Percentiles rank a stretch among this genome's conserved stretches.
These are phyloP conservation scores for Bostrychus sinensis DNA, from an alignment of 2,113 vertebrate species.

Conservation along the genomic window DNA sequence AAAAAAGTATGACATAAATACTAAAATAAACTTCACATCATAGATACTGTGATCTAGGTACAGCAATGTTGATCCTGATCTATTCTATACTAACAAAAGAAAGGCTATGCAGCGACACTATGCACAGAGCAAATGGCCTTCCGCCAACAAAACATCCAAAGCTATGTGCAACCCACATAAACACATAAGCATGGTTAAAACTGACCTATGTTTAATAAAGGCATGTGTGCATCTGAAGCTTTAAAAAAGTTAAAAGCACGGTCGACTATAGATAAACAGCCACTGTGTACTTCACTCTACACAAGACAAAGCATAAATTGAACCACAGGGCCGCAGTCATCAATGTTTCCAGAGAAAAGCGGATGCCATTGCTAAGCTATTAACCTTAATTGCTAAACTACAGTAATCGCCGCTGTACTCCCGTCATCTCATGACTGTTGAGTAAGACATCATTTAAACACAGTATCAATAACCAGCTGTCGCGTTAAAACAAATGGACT, in stretches of 20 bases:
- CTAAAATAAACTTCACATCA: slow-evolving; percentile 1
- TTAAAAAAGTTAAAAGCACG: not conserved
- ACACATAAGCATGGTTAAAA: not conserved
- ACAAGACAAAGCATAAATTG: slow-evolving; percentile 11
- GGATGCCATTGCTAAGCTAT: slow-evolving; percentile 65
- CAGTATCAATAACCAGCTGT: not conserved
- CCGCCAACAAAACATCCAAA: slow-evolving; percentile 39
- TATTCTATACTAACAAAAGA: slow-evolving; percentile 60
- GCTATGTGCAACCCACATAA: slow-evolving; percentile 25
- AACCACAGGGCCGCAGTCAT: slow-evolving; percentile 56
- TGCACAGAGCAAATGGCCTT: slow-evolving; percentile 23
- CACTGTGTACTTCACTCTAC: not conserved
- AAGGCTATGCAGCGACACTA: slow-evolving; percentile 39
- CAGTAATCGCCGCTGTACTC: not conserved
- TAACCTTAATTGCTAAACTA: slow-evolving; percentile 48
- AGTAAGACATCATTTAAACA: not conserved
- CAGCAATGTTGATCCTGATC: slow-evolving; percentile 42
- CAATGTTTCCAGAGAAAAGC: slow-evolving; percentile 19
- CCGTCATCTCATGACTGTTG: not conserved
- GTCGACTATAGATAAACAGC: not conserved
- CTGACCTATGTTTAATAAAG: not conserved
- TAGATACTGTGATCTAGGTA: slow-evolving; percentile 29
- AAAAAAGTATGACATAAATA: not conserved
- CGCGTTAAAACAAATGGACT: not conserved
- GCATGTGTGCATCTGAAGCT: not conserved